Conservation (phyloP, 2,888 invertebrate genomes). For the Teleiodes luculella region DNA sequence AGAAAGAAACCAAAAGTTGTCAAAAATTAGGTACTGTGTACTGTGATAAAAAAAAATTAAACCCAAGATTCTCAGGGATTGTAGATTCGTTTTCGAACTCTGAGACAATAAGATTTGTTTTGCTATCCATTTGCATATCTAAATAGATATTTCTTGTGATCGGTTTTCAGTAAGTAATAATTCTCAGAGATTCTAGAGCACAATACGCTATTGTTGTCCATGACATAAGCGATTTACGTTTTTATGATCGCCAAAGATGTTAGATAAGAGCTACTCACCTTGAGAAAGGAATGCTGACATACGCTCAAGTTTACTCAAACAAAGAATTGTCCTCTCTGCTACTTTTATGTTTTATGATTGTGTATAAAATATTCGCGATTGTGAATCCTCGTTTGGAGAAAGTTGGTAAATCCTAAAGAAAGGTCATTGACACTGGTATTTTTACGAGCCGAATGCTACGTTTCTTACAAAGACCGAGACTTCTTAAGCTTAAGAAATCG, state of each 20-base stretch:
- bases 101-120: not conserved
- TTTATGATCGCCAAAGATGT: conserved; percentile 47
- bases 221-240: conserved; percentile 37
- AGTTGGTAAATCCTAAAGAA: not conserved
- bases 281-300: conserved; percentile 63
- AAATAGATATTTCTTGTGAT: not conserved
- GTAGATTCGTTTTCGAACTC: not conserved
- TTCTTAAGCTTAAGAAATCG: not conserved
- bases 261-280: conserved; percentile 60
- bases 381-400: not conserved
- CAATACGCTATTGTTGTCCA: conserved; percentile 7
- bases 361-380: not conserved
- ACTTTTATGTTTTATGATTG: not conserved
- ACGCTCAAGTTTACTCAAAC: not conserved
- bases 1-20: no score
- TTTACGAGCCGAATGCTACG: not conserved
- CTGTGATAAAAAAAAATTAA: no score
- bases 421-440: not conserved
- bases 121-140: not conserved
- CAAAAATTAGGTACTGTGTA: no score
- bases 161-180: not conserved
- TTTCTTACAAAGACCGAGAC: not conserved
- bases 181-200: not conserved
- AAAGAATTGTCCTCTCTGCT: no score
- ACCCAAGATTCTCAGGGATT: no score